phyloP scores from a whole-genome alignment of 2,113 vertebrate genomes.

The Grallaria varia region DNA sequence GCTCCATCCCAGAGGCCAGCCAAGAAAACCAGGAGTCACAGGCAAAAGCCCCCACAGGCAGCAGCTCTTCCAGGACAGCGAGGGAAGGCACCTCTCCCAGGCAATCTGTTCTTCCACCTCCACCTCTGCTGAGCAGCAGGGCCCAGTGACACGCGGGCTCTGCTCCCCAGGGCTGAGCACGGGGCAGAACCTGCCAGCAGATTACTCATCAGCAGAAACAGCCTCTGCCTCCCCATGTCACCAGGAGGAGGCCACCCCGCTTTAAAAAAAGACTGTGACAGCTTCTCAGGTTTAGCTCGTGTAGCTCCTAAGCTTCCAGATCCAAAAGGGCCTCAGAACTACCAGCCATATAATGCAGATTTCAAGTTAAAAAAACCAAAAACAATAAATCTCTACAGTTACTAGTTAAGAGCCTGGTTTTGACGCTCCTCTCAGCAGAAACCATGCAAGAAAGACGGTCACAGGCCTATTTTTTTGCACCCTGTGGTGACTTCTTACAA shows the following conservation, averaged over 20 bases:
- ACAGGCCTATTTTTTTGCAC: background rate
- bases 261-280: background rate
- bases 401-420: background rate
- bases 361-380: background rate
- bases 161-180: background rate
- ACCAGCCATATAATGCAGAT: background rate
- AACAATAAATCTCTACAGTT: background rate
- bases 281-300: background rate
- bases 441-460: background rate
- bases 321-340: background rate
- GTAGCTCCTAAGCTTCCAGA: background rate
- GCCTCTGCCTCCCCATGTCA: background rate
- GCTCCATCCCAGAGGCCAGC: background rate
- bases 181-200: slow-evolving; percentile 1
- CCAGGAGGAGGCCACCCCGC: background rate
- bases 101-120: background rate
- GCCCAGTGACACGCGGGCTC: background rate
- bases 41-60: background rate
- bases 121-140: background rate
- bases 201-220: slow-evolving; percentile 50
- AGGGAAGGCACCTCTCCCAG: background rate
- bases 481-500: background rate
- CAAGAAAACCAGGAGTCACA: background rate
- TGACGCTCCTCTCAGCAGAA: background rate
- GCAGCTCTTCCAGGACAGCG: background rate